Evolutionary conservation across 1,140 invertebrate species (phyloP).

Genomic region (Mamestra configurata): DNA sequence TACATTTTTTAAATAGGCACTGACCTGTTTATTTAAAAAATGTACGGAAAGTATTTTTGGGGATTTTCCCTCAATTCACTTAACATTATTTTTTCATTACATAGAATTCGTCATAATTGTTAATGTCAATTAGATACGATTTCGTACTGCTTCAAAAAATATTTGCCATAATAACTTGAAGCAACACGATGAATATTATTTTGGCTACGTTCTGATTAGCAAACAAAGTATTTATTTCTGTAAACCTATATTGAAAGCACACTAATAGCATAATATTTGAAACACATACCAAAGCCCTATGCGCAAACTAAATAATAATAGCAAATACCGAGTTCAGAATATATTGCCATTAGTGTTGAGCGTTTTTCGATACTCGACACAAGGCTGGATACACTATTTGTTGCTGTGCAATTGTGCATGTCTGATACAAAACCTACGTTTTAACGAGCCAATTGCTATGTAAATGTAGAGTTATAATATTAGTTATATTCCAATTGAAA

Average conservation of each 20-base stretch:
- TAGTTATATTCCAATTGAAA: not conserved
- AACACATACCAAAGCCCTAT: slow-evolving; percentile 23
- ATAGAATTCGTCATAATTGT: too few species aligned
- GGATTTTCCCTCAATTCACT: too few species aligned
- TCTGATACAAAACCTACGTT: not conserved
- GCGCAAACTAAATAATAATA: slow-evolving; percentile 22
- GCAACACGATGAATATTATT: too few species aligned
- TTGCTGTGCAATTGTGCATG: not conserved
- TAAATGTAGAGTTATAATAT: not conserved
- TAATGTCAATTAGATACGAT: too few species aligned
- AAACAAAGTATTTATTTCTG: slow-evolving; percentile 1
- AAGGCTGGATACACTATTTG: not conserved
- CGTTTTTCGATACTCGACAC: slow-evolving; percentile 24
- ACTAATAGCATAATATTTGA: not conserved
- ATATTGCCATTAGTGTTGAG: slow-evolving; percentile 12
- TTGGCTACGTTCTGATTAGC: not conserved
- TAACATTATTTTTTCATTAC: too few species aligned
- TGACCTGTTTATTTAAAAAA: too few species aligned
- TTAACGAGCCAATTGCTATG: not conserved
- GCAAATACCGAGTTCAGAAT: slow-evolving; percentile 4
- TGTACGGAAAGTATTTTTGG: too few species aligned
- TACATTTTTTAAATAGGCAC: too few species aligned
- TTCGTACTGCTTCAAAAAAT: too few species aligned
- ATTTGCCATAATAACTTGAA: too few species aligned
- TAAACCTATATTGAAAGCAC: not conserved